Percentiles rank a stretch among this genome's conserved stretches.
Conservation (phyloP, 2,888 invertebrate genomes). For the Cheilosia grossa region DNA sequence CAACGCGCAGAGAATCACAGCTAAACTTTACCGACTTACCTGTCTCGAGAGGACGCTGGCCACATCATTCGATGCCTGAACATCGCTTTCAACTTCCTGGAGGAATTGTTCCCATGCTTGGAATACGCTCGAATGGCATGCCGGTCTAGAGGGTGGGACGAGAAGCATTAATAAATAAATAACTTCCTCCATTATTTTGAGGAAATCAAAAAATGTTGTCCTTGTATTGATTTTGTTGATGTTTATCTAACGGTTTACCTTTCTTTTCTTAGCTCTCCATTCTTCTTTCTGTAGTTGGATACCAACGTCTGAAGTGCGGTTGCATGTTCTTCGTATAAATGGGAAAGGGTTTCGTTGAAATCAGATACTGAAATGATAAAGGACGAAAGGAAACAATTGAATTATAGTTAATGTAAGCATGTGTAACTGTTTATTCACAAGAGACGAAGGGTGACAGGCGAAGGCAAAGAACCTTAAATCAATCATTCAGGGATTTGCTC, state of each 20-base stretch:
- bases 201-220: conserved; percentile 28
- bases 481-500: conserved; percentile 28
- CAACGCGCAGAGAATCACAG: not conserved
- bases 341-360: conserved; percentile 94
- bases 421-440: conserved; percentile 24
- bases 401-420: conserved; percentile 24
- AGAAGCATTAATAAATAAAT: conserved; percentile 45
- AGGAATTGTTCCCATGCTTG: conserved; percentile 95
- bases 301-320: conserved; percentile 93
- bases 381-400: conserved; percentile 60
- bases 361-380: conserved; percentile 89
- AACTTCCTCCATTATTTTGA: conserved; percentile 4
- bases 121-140: conserved; percentile 91
- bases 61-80: conserved; percentile 92
- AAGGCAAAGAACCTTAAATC: not conserved
- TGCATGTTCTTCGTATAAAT: conserved; percentile 94
- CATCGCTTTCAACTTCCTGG: conserved; percentile 95
- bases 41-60: conserved; percentile 90
- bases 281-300: conserved; percentile 92
- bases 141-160: conserved; percentile 85
- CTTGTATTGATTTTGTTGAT: conserved; percentile 50
- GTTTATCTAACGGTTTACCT: conserved; percentile 85
- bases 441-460: conserved; percentile 1
- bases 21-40: conserved; percentile 79
- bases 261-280: conserved; percentile 93